phyloP scores from a whole-genome alignment of 1,140 invertebrate species.

The Scylla paramamosain region DNA sequence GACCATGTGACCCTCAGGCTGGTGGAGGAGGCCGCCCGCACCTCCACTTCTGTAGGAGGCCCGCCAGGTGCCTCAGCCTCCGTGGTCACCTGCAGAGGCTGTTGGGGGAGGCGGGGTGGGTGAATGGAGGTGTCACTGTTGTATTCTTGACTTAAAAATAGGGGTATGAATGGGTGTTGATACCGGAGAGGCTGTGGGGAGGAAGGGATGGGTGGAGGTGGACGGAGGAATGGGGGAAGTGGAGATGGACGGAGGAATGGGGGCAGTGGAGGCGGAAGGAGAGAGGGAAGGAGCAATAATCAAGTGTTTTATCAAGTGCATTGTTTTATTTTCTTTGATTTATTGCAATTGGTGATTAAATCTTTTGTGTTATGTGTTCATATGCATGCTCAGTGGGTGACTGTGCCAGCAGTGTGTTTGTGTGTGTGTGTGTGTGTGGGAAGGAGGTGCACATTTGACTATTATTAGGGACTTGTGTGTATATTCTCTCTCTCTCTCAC shows the following conservation, averaged over 20 bases:
- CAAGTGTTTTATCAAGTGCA: no score
- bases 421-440: no score
- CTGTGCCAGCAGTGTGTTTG: no score
- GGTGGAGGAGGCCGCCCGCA: conserved; percentile 91
- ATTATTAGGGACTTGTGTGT: no score
- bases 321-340: no score
- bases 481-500: background rate
- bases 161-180: background rate
- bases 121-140: no score
- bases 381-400: no score
- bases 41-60: conserved; percentile 85
- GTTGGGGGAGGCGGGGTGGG: background rate
- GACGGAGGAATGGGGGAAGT: background rate
- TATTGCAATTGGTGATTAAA: no score
- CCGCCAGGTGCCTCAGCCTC: conserved; percentile 89
- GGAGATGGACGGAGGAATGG: background rate
- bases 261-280: background rate
- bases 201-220: background rate
- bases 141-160: no score
- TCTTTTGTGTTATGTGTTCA: no score
- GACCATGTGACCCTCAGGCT: conserved; percentile 96
- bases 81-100: conserved; percentile 69
- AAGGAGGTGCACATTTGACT: no score
- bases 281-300: background rate
- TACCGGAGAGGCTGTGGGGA: background rate